A percentile compares a stretch with the other conserved stretches of the same genome.
Evolutionary conservation across 2,888 invertebrate genomes (phyloP).

Genomic region (Lepidocyrtoides sp.): DNA sequence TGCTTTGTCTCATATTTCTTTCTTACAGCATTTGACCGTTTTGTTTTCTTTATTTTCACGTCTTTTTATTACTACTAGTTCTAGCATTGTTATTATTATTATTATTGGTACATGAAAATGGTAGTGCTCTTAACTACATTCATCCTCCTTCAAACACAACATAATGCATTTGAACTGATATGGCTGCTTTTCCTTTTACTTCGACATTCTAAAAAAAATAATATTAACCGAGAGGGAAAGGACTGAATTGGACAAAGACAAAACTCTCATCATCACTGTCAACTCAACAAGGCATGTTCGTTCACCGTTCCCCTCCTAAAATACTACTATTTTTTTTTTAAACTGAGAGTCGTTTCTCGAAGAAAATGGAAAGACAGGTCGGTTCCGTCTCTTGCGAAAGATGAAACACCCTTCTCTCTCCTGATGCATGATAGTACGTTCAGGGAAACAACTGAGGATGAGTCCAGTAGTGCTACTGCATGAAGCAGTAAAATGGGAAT

Average conservation of each 20-base stretch:
- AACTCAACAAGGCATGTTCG: background rate
- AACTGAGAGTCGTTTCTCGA: slow-evolving; percentile 1
- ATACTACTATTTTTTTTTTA: background rate
- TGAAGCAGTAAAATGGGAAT: background rate
- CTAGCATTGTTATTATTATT: slow-evolving; percentile 12
- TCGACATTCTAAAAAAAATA: background rate
- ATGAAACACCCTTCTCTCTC: slow-evolving; percentile 37
- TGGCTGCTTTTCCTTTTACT: background rate
- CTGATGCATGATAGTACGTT: background rate
- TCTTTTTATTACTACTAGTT: too few species aligned
- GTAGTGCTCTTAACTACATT: background rate
- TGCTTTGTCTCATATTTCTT: background rate
- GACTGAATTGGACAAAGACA: slow-evolving; percentile 35
- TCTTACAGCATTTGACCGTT: background rate
- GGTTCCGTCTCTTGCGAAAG: slow-evolving; percentile 40
- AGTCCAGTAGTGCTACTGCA: background rate
- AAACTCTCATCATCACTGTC: slow-evolving; percentile 38
- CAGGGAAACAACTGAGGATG: background rate
- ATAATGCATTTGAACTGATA: background rate
- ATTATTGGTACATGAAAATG: background rate
- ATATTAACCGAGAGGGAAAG: background rate
- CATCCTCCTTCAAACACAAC: background rate
- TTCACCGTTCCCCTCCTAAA: background rate
- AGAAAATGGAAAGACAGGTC: slow-evolving; percentile 36
- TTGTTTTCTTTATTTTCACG: background rate